phyloP scores from a whole-genome alignment of 2,113 vertebrate genomes.

The Oreochromis aureus region DNA sequence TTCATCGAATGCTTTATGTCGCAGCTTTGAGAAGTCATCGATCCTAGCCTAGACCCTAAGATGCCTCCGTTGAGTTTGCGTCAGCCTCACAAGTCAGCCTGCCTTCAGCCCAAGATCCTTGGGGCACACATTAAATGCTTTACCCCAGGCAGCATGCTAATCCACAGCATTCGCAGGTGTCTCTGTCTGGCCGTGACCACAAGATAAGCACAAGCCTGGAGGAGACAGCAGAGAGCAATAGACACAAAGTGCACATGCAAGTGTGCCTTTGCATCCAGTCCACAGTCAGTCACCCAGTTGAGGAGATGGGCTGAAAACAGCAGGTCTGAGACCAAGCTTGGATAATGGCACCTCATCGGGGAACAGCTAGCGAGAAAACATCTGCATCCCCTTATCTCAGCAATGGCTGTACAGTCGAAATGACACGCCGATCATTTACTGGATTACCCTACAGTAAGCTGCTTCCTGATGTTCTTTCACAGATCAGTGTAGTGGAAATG shows the following conservation, averaged over 20 bases:
- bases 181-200: slow-evolving; percentile 63
- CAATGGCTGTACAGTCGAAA: slow-evolving; percentile 41
- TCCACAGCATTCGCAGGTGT: slow-evolving; percentile 61
- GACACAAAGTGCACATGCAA: slow-evolving; percentile 19
- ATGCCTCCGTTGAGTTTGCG: slow-evolving; percentile 39
- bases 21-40: slow-evolving; percentile 55
- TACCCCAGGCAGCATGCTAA: slow-evolving; percentile 63
- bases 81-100: slow-evolving; percentile 18
- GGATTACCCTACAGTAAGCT: slow-evolving; percentile 56
- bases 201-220: slow-evolving; percentile 61
- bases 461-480: slow-evolving; percentile 52
- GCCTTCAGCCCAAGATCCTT: slow-evolving; percentile 30
- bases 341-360: slow-evolving; percentile 55
- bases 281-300: slow-evolving; percentile 41
- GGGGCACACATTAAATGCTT: slow-evolving; percentile 52
- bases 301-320: slow-evolving; percentile 48
- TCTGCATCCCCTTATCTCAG: slow-evolving; percentile 60
- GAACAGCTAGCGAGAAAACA: slow-evolving; percentile 45
- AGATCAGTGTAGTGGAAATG: slow-evolving; percentile 55
- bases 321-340: slow-evolving; percentile 44
- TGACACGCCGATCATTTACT: slow-evolving; percentile 48
- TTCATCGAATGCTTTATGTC: slow-evolving; percentile 63
- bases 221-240: slow-evolving; percentile 35
- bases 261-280: slow-evolving; percentile 24
- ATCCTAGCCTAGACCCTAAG: slow-evolving; percentile 59